Conservation (phyloP, 2,797 vertebrate species). For the Anas flavirostris region DNA sequence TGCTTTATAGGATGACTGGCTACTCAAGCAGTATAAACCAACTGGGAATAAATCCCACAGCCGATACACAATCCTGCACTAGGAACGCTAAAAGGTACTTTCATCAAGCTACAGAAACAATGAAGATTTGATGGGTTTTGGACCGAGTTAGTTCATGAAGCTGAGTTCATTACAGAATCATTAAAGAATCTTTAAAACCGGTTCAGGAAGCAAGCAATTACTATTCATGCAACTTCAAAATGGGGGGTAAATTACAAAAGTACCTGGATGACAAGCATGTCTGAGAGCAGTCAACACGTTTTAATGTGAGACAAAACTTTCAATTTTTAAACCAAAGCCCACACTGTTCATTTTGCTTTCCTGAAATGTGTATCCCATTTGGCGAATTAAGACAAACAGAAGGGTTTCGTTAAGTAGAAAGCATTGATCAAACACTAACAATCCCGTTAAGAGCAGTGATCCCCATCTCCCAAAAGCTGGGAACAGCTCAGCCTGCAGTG, state of each 20-base stretch:
- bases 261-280: background rate
- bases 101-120: background rate
- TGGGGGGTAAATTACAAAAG: background rate
- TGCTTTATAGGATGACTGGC: background rate
- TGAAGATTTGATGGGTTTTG: background rate
- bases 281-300: background rate
- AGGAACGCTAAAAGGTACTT: background rate
- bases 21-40: background rate
- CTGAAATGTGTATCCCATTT: background rate
- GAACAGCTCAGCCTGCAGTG: slow-evolving; percentile 80
- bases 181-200: background rate
- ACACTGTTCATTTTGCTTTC: background rate
- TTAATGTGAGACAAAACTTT: background rate
- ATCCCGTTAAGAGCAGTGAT: slow-evolving; percentile 73
- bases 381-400: background rate
- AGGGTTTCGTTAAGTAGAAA: background rate
- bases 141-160: background rate
- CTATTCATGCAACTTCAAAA: background rate
- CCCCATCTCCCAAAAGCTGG: slow-evolving; percentile 59
- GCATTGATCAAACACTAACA: background rate
- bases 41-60: background rate
- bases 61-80: background rate
- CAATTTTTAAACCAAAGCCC: background rate
- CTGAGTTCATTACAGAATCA: background rate
- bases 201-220: background rate